Evolutionary conservation across 2,797 vertebrate genomes (phyloP).

Genomic region (Parotocinclus haroldoi): DNA sequence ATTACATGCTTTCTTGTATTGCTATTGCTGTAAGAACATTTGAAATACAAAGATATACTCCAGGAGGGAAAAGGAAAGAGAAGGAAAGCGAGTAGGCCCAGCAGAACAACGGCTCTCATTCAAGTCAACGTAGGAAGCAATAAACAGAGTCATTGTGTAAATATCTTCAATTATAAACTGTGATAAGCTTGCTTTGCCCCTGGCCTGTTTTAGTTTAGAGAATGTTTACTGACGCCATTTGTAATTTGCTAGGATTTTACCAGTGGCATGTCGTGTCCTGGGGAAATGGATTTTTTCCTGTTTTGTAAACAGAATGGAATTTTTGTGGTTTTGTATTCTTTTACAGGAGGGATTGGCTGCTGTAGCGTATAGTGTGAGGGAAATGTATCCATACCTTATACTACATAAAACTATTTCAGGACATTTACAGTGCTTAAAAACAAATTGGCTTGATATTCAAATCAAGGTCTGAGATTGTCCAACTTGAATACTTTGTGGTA

Average conservation of each 20-base stretch:
- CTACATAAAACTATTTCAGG: too few relatives aligned
- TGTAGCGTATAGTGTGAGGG: constrained; percentile 1
- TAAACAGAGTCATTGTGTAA: constrained; percentile 27
- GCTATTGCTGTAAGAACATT: too few relatives aligned
- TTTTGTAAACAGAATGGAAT: constrained; percentile 43
- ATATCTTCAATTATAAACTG: constrained; percentile 1
- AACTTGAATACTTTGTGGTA: too few relatives aligned
- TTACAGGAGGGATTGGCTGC: not conserved
- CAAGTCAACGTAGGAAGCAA: constrained; percentile 28
- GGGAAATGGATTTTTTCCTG: constrained; percentile 38
- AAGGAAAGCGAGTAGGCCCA: not conserved
- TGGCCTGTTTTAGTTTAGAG: constrained; percentile 3
- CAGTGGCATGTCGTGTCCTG: constrained; percentile 24
- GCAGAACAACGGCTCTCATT: constrained; percentile 31
- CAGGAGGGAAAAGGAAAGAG: too few relatives aligned
- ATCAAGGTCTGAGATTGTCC: too few relatives aligned
- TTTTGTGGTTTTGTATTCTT: constrained; percentile 31
- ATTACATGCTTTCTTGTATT: too few relatives aligned
- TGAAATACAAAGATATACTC: too few relatives aligned
- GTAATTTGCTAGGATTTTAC: constrained; percentile 37
- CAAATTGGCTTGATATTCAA: too few relatives aligned
- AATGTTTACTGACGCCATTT: constrained; percentile 23
- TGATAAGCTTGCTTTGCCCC: constrained; percentile 5
- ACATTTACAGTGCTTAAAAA: too few relatives aligned
- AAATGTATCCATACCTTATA: too few relatives aligned